Base-by-base conservation (phyloP, 2,113 vertebrate species). In the Nothoprocta perdicaria region DNA sequence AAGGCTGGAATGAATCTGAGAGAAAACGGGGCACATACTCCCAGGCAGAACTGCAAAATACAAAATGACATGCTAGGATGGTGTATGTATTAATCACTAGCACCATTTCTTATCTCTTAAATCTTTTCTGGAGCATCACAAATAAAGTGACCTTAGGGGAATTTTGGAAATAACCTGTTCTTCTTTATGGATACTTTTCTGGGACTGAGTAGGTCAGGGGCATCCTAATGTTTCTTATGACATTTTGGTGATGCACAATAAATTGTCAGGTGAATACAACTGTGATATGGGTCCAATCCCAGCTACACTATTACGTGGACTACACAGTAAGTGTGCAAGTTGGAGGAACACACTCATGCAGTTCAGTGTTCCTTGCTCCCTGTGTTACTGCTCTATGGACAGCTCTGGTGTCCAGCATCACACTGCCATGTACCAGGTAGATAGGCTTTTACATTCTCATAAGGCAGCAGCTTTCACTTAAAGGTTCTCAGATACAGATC, bases 21-120 rank as follows among this genome's bases (percentile, higher is more conserved):
- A 50, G 29, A 45, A 81, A 88, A 18, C 12, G 78, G 46, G 7
- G 3, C 21, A 2, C 13, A 27, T 50, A 40, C 29, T 66, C 10
- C 10, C 29, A 90, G 53, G 14, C 5, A 72, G 41, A 67, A 67
- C 1, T 29, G 8, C 43, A 63, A 65, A 40, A 40, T 23, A 76
- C 6, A 53, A 69, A 81, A 68, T 3, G 18, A 18, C 46, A 33
- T 12, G 50, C 15, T 23, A 86, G 13, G 43, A 41, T 6, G 38
- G 9, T 0, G 0, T 4, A 27, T 48, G 11, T n/a, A 57, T 6
- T 68, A 71, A 81, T 12, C 16, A 41, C 12, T 7, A 4, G 18
- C 82, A 2, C 40, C 13, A 55, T 18, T 14, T n/a, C 57, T 10
- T 40, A 24, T 24, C 26, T 85, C 46, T 57, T 8, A 3, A 50